Evolutionary conservation across 2,888 invertebrate genomes (phyloP).

Genomic region (Celastrina argiolus): DNA sequence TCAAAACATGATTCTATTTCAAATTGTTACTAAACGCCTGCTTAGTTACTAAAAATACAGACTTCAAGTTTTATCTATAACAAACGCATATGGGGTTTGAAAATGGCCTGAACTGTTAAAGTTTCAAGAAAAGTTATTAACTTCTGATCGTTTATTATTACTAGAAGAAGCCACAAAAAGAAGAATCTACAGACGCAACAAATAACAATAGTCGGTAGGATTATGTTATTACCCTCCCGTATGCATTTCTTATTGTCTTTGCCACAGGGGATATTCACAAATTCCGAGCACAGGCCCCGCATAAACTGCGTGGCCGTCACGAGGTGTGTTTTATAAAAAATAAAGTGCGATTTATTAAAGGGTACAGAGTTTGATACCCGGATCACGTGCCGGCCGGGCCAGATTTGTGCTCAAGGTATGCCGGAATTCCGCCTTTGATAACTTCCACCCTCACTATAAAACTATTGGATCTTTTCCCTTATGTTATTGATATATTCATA

Average conservation of each 20-base stretch:
- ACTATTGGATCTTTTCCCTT: constrained; percentile 38
- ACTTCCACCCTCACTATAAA: constrained; percentile 58
- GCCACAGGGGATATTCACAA: constrained; percentile 39
- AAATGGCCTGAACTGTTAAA: too few relatives aligned
- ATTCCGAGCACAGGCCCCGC: constrained; percentile 59
- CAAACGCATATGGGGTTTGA: too few relatives aligned
- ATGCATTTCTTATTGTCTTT: constrained; percentile 22
- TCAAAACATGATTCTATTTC: too few relatives aligned
- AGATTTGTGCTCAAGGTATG: constrained; percentile 63
- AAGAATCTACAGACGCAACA: background rate
- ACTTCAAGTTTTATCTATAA: too few relatives aligned
- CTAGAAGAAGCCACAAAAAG: too few relatives aligned
- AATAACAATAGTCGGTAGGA: background rate
- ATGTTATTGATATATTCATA: constrained; percentile 2
- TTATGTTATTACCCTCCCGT: background rate
- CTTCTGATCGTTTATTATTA: too few relatives aligned
- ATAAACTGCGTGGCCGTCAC: constrained; percentile 63
- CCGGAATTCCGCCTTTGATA: constrained; percentile 52
- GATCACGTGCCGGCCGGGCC: constrained; percentile 59
- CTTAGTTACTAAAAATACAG: too few relatives aligned
- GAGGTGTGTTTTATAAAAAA: constrained; percentile 70
- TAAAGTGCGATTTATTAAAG: constrained; percentile 74
- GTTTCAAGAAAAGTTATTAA: background rate
- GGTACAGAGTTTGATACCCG: constrained; percentile 45
- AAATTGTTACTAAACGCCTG: too few relatives aligned